Evolutionary conservation across 2,888 invertebrate species (phyloP).

Genomic region (Priocnemis perturbator): DNA sequence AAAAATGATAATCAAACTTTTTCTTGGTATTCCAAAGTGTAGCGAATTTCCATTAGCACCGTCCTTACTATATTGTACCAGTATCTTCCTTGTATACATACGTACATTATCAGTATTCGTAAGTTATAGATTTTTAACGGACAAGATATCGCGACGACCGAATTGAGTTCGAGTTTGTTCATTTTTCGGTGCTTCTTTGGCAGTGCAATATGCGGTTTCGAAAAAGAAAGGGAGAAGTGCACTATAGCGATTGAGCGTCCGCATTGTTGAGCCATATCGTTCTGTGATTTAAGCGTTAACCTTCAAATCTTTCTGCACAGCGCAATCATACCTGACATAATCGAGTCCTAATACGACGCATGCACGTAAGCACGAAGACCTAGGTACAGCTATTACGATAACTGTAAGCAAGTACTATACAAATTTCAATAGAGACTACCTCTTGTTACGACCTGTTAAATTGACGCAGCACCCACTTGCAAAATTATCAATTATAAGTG

Average conservation of each 20-base stretch:
- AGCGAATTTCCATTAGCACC: constrained; percentile 39
- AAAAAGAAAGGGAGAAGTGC: no score
- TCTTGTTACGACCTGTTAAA: not conserved
- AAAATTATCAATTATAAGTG: constrained; percentile 1
- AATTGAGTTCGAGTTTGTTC: constrained; percentile 6
- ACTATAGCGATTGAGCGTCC: no score
- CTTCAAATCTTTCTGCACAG: not conserved
- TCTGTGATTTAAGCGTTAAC: constrained; percentile 10
- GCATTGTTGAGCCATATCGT: no score
- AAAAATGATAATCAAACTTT: no score
- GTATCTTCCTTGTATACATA: constrained; percentile 19
- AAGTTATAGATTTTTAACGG: no score
- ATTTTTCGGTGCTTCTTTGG: constrained; percentile 21
- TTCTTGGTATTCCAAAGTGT: constrained; percentile 25
- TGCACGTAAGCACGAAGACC: no score
- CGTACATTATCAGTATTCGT: constrained; percentile 12
- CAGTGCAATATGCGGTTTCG: not conserved
- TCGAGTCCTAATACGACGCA: no score
- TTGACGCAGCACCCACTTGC: not conserved
- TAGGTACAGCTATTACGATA: no score
- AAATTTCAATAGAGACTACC: constrained; percentile 5
- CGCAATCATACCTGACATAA: not conserved
- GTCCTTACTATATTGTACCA: constrained; percentile 37
- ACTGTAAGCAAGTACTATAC: not conserved
- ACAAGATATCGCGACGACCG: no score